Evolutionary conservation across 2,113 vertebrate genomes (phyloP), one percentile per base, ranked within the genome.

Genomic region (Planiliza haematocheilus): DNA sequence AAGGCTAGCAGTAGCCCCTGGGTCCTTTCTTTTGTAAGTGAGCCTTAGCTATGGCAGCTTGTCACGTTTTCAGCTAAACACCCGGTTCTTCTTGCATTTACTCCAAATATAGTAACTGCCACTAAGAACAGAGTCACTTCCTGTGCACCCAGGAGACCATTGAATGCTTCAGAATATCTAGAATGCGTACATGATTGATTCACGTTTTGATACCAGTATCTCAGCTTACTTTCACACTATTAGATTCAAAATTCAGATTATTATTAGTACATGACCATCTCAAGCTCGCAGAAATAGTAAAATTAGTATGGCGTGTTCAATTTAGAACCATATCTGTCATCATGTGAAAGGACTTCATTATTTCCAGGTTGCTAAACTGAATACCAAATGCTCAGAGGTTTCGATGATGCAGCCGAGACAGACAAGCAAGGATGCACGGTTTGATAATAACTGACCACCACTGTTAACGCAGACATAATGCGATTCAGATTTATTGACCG

Each of bases 401-500:
- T 39, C 59, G 16, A 51, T 63, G 63, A 18, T 13, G 7, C 41
- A 37, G 61, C 56, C 17, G 69, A 70, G 52, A 68, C 11, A 11
- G 50, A 61, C 41, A 1, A 72, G 61, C 8, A 10, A 20, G 21
- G 58, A 65, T 43, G 14, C 12, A 45, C 37, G 8, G n/a, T 56
- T 65, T 30, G n/a, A 77, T 70, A 60, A 79, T 42, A 74, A 68
- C 46, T 38, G 58, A 71, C 60, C 57, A 21, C 49, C 13, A 18
- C 13, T 57, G 53, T 62, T 61, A 65, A 72, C 18, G 43, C 30
- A 24, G 69, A 56, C 55, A 8, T 83, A 66, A 87, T 65, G 56
- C 41, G 63, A 75, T 82, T 80, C 10, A 71, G 30, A 88, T 16
- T 3, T 21, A 84, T 83, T 24, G 70, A 84, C 37, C 36, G 4